Conservation (phyloP, 2,888 invertebrate genomes). For the Ichneumoninae sp. region DNA sequence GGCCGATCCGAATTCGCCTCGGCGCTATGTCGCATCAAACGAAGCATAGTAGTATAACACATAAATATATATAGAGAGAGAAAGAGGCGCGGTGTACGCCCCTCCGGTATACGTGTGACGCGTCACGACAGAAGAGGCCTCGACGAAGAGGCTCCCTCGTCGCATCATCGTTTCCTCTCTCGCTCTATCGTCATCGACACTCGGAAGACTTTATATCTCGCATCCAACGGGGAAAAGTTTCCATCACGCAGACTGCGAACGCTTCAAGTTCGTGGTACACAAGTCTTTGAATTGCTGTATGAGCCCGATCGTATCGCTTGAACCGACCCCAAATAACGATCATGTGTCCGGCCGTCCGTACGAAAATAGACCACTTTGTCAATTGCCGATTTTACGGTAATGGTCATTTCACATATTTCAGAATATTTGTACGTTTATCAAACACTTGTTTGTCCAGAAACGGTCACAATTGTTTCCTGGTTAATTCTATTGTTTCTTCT, state of each 20-base stretch:
- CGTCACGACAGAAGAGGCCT: constrained; percentile 33
- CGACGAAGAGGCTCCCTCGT: constrained; percentile 17
- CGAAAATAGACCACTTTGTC: neutral
- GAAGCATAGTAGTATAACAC: neutral
- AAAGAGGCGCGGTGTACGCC: constrained; percentile 39
- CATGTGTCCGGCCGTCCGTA: neutral
- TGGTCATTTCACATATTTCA: neutral
- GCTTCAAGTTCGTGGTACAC: constrained; percentile 57
- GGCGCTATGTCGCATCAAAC: constrained; percentile 25
- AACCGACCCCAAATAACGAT: constrained; percentile 24
- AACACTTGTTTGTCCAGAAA: too few species aligned
- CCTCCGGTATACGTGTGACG: constrained; percentile 36
- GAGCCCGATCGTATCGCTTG: constrained; percentile 18
- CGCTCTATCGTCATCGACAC: constrained; percentile 55
- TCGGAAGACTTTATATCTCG: constrained; percentile 66
- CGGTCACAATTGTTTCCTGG: neutral
- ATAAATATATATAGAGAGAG: constrained; percentile 44
- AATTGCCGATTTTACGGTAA: neutral
- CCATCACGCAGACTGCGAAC: constrained; percentile 74
- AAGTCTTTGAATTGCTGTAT: constrained; percentile 14
- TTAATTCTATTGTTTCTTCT: neutral
- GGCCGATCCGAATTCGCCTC: constrained; percentile 67
- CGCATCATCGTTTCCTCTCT: constrained; percentile 28
- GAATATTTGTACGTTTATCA: too few species aligned
- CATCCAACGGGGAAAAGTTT: constrained; percentile 72